Evolutionary conservation across 2,888 invertebrate genomes (phyloP), one percentile per base, ranked within the genome.

Genomic region (Helleia helle): DNA sequence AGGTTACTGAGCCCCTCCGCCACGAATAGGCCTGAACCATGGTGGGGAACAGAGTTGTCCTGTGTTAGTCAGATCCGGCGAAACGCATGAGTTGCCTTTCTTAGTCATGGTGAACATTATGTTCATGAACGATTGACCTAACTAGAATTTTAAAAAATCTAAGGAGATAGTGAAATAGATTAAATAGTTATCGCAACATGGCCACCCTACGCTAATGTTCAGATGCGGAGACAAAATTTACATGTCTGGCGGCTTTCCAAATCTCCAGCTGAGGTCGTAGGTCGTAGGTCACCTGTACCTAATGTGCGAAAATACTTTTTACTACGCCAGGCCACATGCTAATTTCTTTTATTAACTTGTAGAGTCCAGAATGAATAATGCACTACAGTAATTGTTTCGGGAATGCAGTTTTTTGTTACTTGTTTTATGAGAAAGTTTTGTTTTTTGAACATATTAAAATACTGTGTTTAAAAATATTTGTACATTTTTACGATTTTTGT

Each of bases 261-360:
- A 70, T 69, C 66, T 64, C 62, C 59, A 56, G 55, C 60, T 49
- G 58, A 58, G 67, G 61, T 63, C 69, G 47, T 71, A 68, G 69
- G 69, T 76, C 71, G 46, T 71, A 69, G 69, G 69, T 76, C 72
- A 75, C 71, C 68, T 68, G 64, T 41, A 59, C 63, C 65, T 70
- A 71, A 72, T 70, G 73, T 67, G 62, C 59, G 63, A 59, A 64
- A 65, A 65, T 63, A 69, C 64, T 65, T 69, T 59, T 65, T 67
- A 42, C 40, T 42, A 17, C 31, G 29, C 29, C 41, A 30, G 17
- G 17, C 26, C 36, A 41, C 37, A 41, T 41, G 43, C 42, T 34
- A 36, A 36, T 26, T 36, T 30, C 39, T 25, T 39, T 39, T 39
- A 39, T 39, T 39, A 39, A 31, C 39, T 39, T 39, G 30, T 39